A percentile compares a stretch with the other conserved stretches of the same genome.
Evolutionary conservation across 53 echinoderm and acorn worm species (phyloP).

Genomic region (Luidia sarsii): DNA sequence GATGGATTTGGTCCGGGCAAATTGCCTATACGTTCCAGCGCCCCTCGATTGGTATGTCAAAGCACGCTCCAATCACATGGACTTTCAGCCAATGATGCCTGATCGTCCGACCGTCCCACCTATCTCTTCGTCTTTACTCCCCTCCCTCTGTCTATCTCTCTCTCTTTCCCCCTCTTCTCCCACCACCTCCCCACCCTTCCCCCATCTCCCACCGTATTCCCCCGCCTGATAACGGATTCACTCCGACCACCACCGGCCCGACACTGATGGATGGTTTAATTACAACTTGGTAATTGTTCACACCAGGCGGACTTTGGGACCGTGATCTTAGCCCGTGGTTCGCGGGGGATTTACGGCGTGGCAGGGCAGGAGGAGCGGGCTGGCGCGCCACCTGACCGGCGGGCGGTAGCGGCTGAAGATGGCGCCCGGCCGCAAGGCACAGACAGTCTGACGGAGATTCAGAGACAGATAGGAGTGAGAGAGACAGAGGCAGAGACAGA

Average conservation of each 20-base stretch:
- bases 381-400: too few species aligned
- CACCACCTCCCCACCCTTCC: neutral
- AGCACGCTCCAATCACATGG: neutral
- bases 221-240: constrained; percentile 50
- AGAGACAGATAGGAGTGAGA: too few species aligned
- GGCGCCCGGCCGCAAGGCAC: neutral
- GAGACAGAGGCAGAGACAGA: too few species aligned
- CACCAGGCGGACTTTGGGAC: constrained; percentile 19
- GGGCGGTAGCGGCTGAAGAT: neutral
- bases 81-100: neutral
- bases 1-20: too few species aligned
- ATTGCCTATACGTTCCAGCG: too few species aligned
- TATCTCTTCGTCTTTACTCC: too few species aligned
- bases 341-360: constrained; percentile 17
- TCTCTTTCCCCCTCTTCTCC: too few species aligned
- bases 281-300: constrained; percentile 55
- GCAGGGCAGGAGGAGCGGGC: neutral
- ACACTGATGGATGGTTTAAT: constrained; percentile 58
- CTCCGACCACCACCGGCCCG: neutral
- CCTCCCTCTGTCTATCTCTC: too few species aligned
- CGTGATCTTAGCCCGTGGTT: constrained; percentile 39
- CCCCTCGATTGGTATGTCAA: neutral
- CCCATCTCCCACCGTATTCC: constrained; percentile 18
- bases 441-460: neutral
- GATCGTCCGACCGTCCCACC: too few species aligned